These are phyloP conservation scores for Hylyphantes graminicola DNA, from an alignment of 1,140 invertebrate species.

Conservation along the genomic window DNA sequence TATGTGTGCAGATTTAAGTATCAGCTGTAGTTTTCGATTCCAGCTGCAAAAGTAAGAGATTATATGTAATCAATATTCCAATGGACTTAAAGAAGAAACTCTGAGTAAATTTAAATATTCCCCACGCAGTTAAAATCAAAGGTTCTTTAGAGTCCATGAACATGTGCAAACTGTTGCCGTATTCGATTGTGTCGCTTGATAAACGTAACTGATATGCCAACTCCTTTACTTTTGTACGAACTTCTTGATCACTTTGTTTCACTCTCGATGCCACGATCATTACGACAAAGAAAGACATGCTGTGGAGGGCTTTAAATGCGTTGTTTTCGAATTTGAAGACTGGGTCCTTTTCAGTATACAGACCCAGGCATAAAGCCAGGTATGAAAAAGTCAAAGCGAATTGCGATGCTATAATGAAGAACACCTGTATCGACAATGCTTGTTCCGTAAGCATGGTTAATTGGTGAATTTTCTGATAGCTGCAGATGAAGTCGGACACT, in stretches of 20 bases:
- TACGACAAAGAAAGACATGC: not conserved
- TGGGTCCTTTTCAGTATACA: not conserved
- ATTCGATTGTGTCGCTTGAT: not conserved
- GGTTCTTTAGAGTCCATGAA: not conserved
- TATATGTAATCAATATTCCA: not conserved
- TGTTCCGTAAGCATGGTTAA: not conserved
- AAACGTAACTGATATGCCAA: not conserved
- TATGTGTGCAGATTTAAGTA: no score
- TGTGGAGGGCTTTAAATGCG: not conserved
- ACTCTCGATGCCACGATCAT: not conserved
- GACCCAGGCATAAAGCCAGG: not conserved
- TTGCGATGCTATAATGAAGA: not conserved
- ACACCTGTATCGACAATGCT: not conserved
- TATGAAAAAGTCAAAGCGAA: not conserved
- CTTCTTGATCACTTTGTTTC: not conserved
- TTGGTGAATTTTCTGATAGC: not conserved
- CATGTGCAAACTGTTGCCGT: not conserved
- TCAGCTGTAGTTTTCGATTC: not conserved
- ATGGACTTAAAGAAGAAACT: not conserved
- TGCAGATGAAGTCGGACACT: not conserved
- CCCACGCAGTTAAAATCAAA: constrained; percentile 22
- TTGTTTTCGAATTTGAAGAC: not conserved
- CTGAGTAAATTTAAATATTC: not conserved
- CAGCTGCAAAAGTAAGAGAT: constrained; percentile 6
- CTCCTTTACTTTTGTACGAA: not conserved